Base-by-base conservation (phyloP, 2,113 vertebrate species). In the Beaufortia kweichowensis region DNA sequence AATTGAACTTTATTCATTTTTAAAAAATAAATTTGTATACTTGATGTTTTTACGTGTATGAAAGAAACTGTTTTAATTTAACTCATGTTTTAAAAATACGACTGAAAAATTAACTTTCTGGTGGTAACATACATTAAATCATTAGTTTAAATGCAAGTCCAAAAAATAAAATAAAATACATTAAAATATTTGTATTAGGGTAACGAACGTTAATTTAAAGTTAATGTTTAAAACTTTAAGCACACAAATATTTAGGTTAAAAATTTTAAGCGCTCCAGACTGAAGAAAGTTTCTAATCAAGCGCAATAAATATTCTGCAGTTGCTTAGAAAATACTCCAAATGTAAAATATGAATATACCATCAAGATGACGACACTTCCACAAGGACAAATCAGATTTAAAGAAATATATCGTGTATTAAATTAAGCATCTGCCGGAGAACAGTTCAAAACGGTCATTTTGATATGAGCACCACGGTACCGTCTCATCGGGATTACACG, bases 401-500 rank as follows among this genome's bases (percentile, higher is more conserved):
- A 21, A 59, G 53, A 67, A 21, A 60, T 65, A 69, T 55, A 59
- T 10, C 65, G 28, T 48, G 31, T 69, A 41, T 50, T 68, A 59
- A 46, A 77, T 19, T 28, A 67, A 11, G 39, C 26, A 68, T 41
- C 50, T 56, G 31, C n/a, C 21, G 6, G 9, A 63, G 39, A 70
- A 76, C 68, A 6, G 35, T 80, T 76, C 19, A 64, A 78, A 35
- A 64, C 66, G 57, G 57, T 75, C n/a, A 78, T 75, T 78, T 78
- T 61, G 39, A 60, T 43, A 46, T 23, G 68, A 31, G 53, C 62
- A 75, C 23, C 43, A 21, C 66, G 65, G 39, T 63, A 72, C 28
- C 33, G 66, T 79, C 48, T 80, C 73, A 74, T 79, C 43, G n/a
- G 35, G 50, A 79, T 79, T 74, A 75, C 57, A 76, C 55, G 71